phyloP scores from a whole-genome alignment of 2,888 invertebrate genomes.

The Phymatocera aterrima region DNA sequence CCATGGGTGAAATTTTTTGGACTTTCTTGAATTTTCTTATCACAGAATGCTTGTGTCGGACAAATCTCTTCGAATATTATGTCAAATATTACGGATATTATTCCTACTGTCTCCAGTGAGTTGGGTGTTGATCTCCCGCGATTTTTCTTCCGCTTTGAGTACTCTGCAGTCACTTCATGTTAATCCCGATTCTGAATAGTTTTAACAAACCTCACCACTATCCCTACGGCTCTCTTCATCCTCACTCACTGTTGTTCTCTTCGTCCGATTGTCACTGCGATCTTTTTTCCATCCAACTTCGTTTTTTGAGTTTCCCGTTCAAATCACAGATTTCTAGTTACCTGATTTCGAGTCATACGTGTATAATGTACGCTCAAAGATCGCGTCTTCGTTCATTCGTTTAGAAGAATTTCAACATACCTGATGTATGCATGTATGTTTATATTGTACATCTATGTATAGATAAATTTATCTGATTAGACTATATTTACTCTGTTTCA shows the following conservation, averaged over 20 bases:
- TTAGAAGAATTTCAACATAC: no score
- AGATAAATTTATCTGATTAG: constrained; percentile 12
- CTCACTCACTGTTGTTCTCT: neutral
- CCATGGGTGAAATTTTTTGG: neutral
- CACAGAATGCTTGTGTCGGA: no score
- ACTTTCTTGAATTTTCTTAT: neutral
- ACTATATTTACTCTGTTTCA: neutral
- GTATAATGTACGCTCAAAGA: neutral
- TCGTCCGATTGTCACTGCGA: neutral
- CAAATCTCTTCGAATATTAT: no score
- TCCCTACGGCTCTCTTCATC: neutral
- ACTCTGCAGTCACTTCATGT: neutral
- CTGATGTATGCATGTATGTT: constrained; percentile 7
- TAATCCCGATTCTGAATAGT: neutral
- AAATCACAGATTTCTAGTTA: neutral
- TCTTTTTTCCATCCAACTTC: neutral
- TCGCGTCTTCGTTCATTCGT: neutral
- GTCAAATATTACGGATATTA: no score
- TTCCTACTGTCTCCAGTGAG: no score
- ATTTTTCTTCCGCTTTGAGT: no score
- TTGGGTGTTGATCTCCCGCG: no score
- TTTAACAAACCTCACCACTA: neutral
- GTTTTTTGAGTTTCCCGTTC: constrained; percentile 1
- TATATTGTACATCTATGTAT: constrained; percentile 11
- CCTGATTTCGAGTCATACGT: neutral